A percentile compares a stretch with the other conserved stretches of the same genome.
These are phyloP conservation scores for Pomacea maculata DNA, from an alignment of 1,140 invertebrate species.

Conservation along the genomic window DNA sequence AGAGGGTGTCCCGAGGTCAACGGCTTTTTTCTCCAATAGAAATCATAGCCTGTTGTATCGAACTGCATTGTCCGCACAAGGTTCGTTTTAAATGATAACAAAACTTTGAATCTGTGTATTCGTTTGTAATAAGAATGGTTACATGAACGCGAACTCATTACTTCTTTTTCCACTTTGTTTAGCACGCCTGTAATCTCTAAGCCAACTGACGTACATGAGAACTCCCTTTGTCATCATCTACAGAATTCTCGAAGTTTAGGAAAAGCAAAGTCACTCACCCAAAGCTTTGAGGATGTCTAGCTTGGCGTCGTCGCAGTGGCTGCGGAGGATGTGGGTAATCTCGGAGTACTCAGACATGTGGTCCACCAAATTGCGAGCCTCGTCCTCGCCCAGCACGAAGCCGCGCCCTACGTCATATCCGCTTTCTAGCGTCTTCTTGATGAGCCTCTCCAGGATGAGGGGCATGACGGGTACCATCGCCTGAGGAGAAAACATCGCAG, in stretches of 20 bases:
- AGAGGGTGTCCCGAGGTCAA: too few species aligned
- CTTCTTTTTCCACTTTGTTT: neutral
- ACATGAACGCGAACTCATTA: neutral
- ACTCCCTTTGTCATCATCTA: neutral
- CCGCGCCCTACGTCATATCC: slow-evolving; percentile 68
- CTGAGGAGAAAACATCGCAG: slow-evolving; percentile 24
- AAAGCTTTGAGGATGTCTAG: slow-evolving; percentile 60
- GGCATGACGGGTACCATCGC: slow-evolving; percentile 50
- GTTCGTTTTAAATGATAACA: too few species aligned
- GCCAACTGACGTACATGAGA: neutral
- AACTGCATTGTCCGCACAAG: too few species aligned
- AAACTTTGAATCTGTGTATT: neutral
- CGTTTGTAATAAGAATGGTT: neutral
- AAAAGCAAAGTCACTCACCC: slow-evolving; percentile 37
- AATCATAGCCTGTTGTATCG: too few species aligned
- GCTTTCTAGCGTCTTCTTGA: slow-evolving; percentile 56
- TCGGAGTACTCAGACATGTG: slow-evolving; percentile 69
- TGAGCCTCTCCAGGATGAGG: slow-evolving; percentile 49
- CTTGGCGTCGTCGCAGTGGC: slow-evolving; percentile 42
- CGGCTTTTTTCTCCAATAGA: too few species aligned
- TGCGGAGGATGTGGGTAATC: slow-evolving; percentile 52
- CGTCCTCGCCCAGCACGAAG: slow-evolving; percentile 70
- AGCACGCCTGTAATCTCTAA: neutral
- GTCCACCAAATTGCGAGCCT: slow-evolving; percentile 69
- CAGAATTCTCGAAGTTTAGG: neutral